These are phyloP conservation scores for Mantis religiosa DNA, from an alignment of 2,888 invertebrate species.

Conservation along the genomic window DNA sequence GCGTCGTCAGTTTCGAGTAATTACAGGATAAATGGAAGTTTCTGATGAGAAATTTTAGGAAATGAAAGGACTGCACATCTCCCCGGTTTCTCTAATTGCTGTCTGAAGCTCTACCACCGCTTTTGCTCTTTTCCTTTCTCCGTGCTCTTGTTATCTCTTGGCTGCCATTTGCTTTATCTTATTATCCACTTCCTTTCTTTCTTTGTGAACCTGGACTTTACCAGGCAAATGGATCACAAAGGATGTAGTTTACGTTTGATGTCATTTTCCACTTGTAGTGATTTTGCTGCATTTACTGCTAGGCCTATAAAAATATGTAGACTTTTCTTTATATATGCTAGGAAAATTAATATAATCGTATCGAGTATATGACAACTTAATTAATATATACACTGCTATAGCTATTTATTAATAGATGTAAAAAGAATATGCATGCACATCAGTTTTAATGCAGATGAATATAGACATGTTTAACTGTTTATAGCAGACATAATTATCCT, in stretches of 20 bases:
- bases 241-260: not conserved
- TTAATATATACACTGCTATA: too few relatives aligned
- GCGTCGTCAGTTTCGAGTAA: not conserved
- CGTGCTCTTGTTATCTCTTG: not conserved
- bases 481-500: too few relatives aligned
- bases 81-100: not conserved
- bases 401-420: too few relatives aligned
- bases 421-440: too few relatives aligned
- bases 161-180: not conserved
- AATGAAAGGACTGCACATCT: conserved; percentile 10
- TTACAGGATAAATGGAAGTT: not conserved
- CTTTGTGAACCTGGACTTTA: not conserved
- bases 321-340: not conserved
- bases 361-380: too few relatives aligned
- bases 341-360: too few relatives aligned
- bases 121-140: not conserved
- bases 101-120: not conserved
- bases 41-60: conserved; percentile 25
- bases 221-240: not conserved
- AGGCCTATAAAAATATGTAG: not conserved
- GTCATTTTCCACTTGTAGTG: not conserved
- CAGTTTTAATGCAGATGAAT: too few relatives aligned
- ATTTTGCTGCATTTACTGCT: not conserved
- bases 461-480: too few relatives aligned
- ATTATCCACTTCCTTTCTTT: not conserved